phyloP scores from a whole-genome alignment of 2,888 invertebrate genomes.

The Plusia festucae region DNA sequence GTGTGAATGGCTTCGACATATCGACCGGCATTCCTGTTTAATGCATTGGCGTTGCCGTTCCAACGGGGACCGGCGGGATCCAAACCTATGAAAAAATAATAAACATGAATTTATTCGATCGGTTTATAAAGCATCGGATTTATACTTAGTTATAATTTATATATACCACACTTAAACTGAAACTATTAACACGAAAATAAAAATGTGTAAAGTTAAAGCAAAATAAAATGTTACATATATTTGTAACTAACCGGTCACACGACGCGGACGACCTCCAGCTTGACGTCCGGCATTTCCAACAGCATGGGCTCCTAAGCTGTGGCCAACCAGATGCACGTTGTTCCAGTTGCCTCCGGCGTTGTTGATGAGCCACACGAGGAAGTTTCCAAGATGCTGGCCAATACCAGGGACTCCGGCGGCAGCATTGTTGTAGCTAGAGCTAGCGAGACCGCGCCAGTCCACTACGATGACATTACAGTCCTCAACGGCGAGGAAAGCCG shows the following conservation, averaged over 20 bases:
- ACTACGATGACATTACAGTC: constrained; percentile 81
- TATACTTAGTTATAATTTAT: neutral
- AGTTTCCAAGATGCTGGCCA: constrained; percentile 76
- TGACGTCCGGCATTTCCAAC: constrained; percentile 77
- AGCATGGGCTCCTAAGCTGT: constrained; percentile 85
- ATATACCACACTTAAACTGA: too few relatives aligned
- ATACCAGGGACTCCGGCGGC: constrained; percentile 73
- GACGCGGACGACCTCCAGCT: constrained; percentile 59
- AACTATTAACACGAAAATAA: too few relatives aligned
- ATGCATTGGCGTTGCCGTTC: constrained; percentile 60
- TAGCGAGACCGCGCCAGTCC: constrained; percentile 76
- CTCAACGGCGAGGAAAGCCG: constrained; percentile 69
- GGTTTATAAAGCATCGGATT: too few relatives aligned
- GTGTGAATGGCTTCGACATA: constrained; percentile 79
- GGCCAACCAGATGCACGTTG: constrained; percentile 82
- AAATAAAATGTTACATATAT: neutral
- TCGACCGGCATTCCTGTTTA: constrained; percentile 62
- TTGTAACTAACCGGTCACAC: constrained; percentile 71
- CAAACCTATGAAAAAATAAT: constrained; percentile 59
- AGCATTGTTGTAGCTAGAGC: constrained; percentile 67
- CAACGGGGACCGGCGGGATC: constrained; percentile 77
- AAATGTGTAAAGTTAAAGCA: neutral
- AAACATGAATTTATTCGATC: neutral
- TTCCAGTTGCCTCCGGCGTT: constrained; percentile 77
- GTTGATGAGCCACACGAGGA: constrained; percentile 78